Evolutionary conservation across 2,888 invertebrate species (phyloP).

Genomic region (Blastobasis lacticolella): DNA sequence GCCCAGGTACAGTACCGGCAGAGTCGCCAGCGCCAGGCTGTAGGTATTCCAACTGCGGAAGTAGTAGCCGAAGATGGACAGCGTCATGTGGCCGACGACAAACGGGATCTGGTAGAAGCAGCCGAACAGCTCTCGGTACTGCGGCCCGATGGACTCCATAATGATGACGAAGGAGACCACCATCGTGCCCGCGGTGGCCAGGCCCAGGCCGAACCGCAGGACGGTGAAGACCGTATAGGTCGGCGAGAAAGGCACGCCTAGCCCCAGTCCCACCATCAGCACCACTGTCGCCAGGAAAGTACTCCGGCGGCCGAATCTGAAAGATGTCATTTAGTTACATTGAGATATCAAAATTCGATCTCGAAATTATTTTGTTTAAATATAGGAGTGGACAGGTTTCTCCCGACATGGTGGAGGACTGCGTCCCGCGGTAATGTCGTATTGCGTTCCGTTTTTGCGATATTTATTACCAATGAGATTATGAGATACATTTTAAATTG

Average conservation of each 20-base stretch:
- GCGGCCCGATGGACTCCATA: conserved; percentile 77
- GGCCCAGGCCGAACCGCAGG: conserved; percentile 79
- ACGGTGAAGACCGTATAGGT: conserved; percentile 74
- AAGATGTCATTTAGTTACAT: conserved; percentile 15
- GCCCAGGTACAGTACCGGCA: conserved; percentile 74
- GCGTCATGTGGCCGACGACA: conserved; percentile 78
- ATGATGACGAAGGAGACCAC: conserved; percentile 81
- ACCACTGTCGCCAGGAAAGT: conserved; percentile 80
- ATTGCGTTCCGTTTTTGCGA: no score
- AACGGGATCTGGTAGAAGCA: conserved; percentile 81
- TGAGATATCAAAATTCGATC: no score
- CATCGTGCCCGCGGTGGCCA: conserved; percentile 88
- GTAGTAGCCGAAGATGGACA: conserved; percentile 77
- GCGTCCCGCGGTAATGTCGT: no score
- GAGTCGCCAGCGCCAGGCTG: conserved; percentile 76
- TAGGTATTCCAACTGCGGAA: conserved; percentile 78
- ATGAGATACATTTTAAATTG: no score
- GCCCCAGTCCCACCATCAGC: conserved; percentile 78
- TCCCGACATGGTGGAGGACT: no score
- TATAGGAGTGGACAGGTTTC: no score
- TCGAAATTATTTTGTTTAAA: no score
- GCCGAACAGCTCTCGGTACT: conserved; percentile 68
- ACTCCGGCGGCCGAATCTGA: conserved; percentile 82
- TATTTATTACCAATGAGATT: no score
- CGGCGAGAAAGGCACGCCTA: conserved; percentile 79